Percentiles rank a stretch among this genome's conserved stretches.
These are phyloP conservation scores for Elegia similella DNA, from an alignment of 2,888 invertebrate genomes.

Conservation along the genomic window DNA sequence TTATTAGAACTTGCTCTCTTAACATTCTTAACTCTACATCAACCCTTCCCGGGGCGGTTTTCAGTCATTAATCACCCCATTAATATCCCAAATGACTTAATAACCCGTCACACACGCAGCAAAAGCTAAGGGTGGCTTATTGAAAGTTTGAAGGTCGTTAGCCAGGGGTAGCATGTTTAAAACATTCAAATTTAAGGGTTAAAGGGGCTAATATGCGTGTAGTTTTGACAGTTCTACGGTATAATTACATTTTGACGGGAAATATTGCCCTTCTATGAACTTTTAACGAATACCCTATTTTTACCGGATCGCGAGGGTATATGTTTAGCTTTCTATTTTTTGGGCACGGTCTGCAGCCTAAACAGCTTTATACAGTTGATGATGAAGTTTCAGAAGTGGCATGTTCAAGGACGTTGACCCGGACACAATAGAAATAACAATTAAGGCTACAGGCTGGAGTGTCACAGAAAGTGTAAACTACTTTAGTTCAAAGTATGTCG, in stretches of 20 bases:
- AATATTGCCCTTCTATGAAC: not conserved
- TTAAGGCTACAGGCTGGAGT: no score
- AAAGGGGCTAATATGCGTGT: not conserved
- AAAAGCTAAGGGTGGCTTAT: conserved; percentile 17
- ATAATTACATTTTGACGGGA: not conserved
- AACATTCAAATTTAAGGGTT: conserved; percentile 20
- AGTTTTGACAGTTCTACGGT: conserved; percentile 1
- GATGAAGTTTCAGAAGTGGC: no score
- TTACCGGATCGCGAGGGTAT: no score
- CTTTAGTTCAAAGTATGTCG: no score
- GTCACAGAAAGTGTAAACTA: no score
- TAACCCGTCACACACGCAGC: conserved; percentile 32
- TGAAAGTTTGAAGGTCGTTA: conserved; percentile 19
- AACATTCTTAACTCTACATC: conserved; percentile 3
- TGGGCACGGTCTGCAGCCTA: no score
- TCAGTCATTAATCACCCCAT: conserved; percentile 39
- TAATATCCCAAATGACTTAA: conserved; percentile 44
- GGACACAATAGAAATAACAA: no score
- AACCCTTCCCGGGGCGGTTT: conserved; percentile 34
- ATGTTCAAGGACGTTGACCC: no score
- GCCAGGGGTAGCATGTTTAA: conserved; percentile 4
- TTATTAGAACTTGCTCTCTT: no score
- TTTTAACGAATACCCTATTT: not conserved
- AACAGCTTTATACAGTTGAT: no score
- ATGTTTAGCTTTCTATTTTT: no score